phyloP scores from a whole-genome alignment of 1,140 invertebrate species.

The Mizuhopecten yessoensis region DNA sequence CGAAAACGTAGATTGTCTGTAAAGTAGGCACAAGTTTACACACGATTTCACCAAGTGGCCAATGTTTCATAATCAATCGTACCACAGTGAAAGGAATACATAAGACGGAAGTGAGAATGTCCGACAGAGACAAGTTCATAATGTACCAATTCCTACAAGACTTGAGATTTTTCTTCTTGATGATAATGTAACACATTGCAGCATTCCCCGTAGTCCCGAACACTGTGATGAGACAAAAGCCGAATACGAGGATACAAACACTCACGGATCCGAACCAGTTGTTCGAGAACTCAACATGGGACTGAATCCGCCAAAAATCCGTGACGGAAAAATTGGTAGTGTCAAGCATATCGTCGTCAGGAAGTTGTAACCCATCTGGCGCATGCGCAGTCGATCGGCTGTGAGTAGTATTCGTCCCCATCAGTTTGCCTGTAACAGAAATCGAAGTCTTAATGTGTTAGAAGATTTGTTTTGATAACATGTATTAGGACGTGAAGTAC shows the following conservation, averaged over 20 bases:
- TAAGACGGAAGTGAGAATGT: conserved; percentile 80
- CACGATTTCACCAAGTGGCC: conserved; percentile 80
- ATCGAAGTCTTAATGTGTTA: too few species aligned
- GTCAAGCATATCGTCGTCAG: too few species aligned
- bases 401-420: too few species aligned
- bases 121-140: conserved; percentile 83
- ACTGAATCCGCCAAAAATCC: background rate
- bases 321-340: background rate
- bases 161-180: conserved; percentile 76
- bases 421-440: too few species aligned
- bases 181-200: conserved; percentile 82
- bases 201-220: conserved; percentile 83
- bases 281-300: background rate
- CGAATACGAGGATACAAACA: conserved; percentile 74
- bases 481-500: too few species aligned
- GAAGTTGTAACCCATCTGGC: too few species aligned
- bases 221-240: conserved; percentile 82
- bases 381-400: too few species aligned
- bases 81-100: conserved; percentile 81
- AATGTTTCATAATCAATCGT: conserved; percentile 79
- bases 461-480: too few species aligned
- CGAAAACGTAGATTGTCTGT: conserved; percentile 83
- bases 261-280: background rate
- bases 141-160: conserved; percentile 80
- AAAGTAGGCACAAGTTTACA: conserved; percentile 82